A percentile compares a stretch with the other conserved stretches of the same genome.
Evolutionary conservation across 37 sponge, comb jelly and placozoan species (phyloP).

Genomic region (Agelas oroides): DNA sequence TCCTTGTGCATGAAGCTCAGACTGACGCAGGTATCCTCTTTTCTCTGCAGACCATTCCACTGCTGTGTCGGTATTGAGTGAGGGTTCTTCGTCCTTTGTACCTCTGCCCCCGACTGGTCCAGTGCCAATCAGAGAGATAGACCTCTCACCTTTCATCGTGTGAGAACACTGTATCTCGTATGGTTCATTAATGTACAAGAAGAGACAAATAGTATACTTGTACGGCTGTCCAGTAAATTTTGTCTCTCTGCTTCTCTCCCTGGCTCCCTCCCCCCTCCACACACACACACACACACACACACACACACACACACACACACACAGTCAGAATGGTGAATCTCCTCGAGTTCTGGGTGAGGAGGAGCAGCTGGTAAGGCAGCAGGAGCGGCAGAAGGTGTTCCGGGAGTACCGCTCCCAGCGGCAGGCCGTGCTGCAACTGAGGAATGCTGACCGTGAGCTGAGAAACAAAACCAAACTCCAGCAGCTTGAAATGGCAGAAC

Average conservation of each 20-base stretch:
- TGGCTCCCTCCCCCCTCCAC: too few species aligned
- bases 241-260: too few species aligned
- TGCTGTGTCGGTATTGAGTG: not conserved
- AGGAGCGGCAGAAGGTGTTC: conserved; percentile 31
- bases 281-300: conserved; percentile 18
- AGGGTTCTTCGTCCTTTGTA: not conserved
- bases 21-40: too few species aligned
- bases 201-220: too few species aligned
- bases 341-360: conserved; percentile 40
- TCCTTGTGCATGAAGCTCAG: too few species aligned
- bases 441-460: conserved; percentile 55
- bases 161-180: not conserved
- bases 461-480: conserved; percentile 51
- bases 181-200: too few species aligned
- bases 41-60: not conserved
- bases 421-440: conserved; percentile 28
- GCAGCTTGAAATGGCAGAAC: conserved; percentile 61
- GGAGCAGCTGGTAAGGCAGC: conserved; percentile 25
- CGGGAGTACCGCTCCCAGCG: conserved; percentile 40
- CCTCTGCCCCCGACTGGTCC: conserved; percentile 28
- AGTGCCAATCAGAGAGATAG: conserved; percentile 25
- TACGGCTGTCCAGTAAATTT: too few species aligned
- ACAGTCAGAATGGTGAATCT: not conserved
- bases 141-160: conserved; percentile 42
- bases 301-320: not conserved